Base-by-base conservation (phyloP, 2,797 vertebrate genomes). In the Gymnothorax reevesii region DNA sequence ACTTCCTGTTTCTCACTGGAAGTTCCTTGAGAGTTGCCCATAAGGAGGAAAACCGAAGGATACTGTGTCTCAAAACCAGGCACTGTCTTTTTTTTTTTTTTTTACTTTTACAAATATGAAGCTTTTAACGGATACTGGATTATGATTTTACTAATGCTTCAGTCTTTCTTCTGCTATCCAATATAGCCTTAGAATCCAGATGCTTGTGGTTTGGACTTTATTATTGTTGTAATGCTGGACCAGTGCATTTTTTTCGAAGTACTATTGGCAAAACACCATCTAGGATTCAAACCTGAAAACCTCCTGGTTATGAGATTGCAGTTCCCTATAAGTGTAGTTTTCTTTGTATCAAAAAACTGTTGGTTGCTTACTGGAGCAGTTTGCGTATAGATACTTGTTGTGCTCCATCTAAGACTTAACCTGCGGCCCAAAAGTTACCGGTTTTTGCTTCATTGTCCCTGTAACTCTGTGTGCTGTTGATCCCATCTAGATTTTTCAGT, bases 1-100 rank as follows among this genome's bases (percentile, higher is more conserved):
- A 79, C 75, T 79, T 79, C 75, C 75, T 79, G 42, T 79, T 79
- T 79, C 75, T 79, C 75, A 79, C 54, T 54, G 13, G 33, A 13
- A 79, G 42, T 49, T 79, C 42, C 49, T 42, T 79, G 42, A 22
- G 15, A 7, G 75, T 22, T 49, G 75, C 42, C 75, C 22, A 22
- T 52, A 7, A 52, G 49, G 42, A 79, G 42, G 75, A 79, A 79
- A 22, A 54, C 49, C 10, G 75, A 79, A 49, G 49, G 42, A 52
- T 15, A 52, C 75, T 2, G 17, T 22, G 4, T 49, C 17, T 49
- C 22, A 15, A 7, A 54, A 54, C 54, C 49, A 5, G 73, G 13
- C 73, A 20, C 75, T 2, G 33, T 42, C 33, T 42, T 42, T 42
- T 42, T 42, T 42, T 42, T 42, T 42, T 42, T 42, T 42, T 42